Base-by-base conservation (phyloP, 2,888 invertebrate species). In the Drosophila paucipuncta region DNA sequence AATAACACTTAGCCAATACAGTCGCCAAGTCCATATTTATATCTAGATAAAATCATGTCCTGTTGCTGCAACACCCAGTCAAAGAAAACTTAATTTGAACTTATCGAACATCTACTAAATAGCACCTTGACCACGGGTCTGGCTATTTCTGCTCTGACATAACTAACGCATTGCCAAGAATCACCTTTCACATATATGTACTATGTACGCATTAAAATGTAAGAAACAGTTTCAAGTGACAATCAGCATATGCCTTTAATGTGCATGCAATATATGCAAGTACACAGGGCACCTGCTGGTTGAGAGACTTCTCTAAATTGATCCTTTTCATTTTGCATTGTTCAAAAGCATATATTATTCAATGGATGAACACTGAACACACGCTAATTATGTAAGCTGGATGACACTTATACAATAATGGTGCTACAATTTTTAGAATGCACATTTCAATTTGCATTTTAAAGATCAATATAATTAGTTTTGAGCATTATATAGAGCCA, bases 71-170 rank as follows among this genome's bases (percentile, higher is more conserved):
- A 73, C 55, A 47, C 50, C 33, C 53, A 55, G 62, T 61, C 58
- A 43, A 57, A 50, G 49, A n/a, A 30, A 62, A 61, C 37, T 57
- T 47, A 72, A 64, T 61, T 67, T 62, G 52, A 35, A 50, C 78
- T 86, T 86, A 86, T 85, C 85, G 65, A 18, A 41, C 70, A 85
- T 85, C 85, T 84, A 75, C 68, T 61, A 84, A 86, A 74, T 72
- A 71, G 65, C 68, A 78, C 78, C 64, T 85, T 76, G 77, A 68
- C 67, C 76, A 83, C 67, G 71, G 73, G 74, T 64, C 73, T 71
- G 78, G 62, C 43, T 54, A 61, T 53, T 62, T 25, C 16, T 37
- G 76, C 54, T 76, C 78, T 73, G 68, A 82, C 22, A 16, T 47
- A 47, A 9, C 47, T 16, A 25, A 4, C 16, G 9, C 47, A 25